phyloP scores from a whole-genome alignment of 92 coral and sea anemone species.

The Muricea muricata region DNA sequence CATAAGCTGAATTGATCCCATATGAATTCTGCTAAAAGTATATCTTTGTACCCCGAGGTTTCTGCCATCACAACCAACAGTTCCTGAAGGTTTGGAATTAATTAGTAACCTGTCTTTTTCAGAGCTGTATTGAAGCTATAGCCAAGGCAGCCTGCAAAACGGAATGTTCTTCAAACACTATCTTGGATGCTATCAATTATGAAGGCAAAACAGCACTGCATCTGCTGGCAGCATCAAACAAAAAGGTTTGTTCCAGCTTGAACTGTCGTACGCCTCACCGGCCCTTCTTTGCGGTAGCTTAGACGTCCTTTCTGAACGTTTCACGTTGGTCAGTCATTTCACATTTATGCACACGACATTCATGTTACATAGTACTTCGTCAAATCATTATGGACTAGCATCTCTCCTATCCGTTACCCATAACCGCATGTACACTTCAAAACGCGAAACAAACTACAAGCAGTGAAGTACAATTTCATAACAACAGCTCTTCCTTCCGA shows the following conservation, averaged over 20 bases:
- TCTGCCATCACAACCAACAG: background rate
- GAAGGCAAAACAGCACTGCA: slow-evolving; percentile 95
- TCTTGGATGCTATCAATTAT: slow-evolving; percentile 90
- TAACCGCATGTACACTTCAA: too few species aligned
- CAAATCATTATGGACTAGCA: too few species aligned
- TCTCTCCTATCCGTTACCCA: too few species aligned
- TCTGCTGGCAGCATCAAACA: slow-evolving; percentile 85
- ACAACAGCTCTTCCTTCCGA: too few species aligned
- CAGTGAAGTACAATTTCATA: too few species aligned
- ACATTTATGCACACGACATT: too few species aligned
- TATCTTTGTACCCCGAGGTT: background rate
- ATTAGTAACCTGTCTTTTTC: background rate
- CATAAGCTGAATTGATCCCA: background rate
- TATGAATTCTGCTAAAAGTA: background rate
- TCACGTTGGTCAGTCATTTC: too few species aligned
- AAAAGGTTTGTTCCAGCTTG: slow-evolving; percentile 27
- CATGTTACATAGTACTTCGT: too few species aligned
- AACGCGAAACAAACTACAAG: too few species aligned
- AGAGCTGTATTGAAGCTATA: slow-evolving; percentile 84
- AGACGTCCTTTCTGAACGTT: background rate
- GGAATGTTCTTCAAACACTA: slow-evolving; percentile 75
- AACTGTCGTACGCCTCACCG: background rate
- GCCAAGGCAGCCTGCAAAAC: slow-evolving; percentile 84
- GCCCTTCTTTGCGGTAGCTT: too few species aligned
- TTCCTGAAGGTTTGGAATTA: background rate